Evolutionary conservation across 1,140 invertebrate genomes (phyloP), one percentile per base, ranked within the genome.

Genomic region (Penaeus vannamei): DNA sequence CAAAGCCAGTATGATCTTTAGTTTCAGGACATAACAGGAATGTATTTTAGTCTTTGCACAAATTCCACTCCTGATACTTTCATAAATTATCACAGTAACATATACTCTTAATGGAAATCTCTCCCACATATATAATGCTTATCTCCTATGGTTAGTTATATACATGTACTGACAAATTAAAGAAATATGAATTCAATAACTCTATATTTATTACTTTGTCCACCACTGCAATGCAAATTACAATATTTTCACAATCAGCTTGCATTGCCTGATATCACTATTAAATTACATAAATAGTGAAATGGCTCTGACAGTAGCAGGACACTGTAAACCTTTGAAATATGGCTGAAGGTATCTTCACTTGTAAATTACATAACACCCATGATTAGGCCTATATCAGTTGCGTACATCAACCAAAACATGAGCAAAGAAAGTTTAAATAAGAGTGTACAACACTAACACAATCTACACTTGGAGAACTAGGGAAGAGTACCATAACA

Each of bases 61-160:
- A 79, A 64, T 84, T 36, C 61, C 19, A 62, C 61, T 82, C 53
- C 80, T 60, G 61, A 84, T 84, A 84, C 61, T 62, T 64, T n/a
- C 14, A 32, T 64, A 84, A 76, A 76, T 84, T 60, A 84, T 84
- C 81, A 84, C 81, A 84, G 81, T 84, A 84, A 84, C 81, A 84
- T 84, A 64, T 26, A 64, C 61, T 64, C 36, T 64, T 36, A 64
- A 84, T 62, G 61, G 26, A 84, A 32, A 62, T 64, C 23, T 84
- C 59, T 62, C 29, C 60, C 36, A 64, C 64, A 84, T 59, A 59
- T 82, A 82, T 32, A 82, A 61, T 59, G 26, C n/a, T 59, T 82
- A 46, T 64, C 53, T 53, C 53, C 53, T 53, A 53, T 32, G 22
- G 23, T 62, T 64, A 84, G 60, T 32, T 84, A 64, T 64, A 29